Evolutionary conservation across 35 echinoderm and acorn worm species (phyloP).

Genomic region (Amphiura filiformis): DNA sequence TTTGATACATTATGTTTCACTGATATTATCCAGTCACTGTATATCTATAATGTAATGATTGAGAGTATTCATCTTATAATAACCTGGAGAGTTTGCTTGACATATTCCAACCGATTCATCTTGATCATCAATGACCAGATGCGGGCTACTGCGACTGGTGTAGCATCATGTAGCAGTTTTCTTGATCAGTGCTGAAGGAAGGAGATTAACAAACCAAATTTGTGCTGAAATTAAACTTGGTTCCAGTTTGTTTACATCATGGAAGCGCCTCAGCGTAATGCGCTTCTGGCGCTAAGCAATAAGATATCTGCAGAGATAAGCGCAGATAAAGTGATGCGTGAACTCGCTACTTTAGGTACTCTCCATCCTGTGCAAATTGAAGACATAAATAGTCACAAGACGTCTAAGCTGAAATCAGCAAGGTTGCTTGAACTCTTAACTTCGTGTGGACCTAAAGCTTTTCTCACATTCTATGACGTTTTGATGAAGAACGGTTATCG

Average conservation of each 20-base stretch:
- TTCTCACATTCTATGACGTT: background rate
- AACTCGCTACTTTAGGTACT: background rate
- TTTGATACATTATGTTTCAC: background rate
- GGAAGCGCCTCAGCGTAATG: background rate
- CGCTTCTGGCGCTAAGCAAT: background rate
- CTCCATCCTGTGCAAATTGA: background rate
- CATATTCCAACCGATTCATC: background rate
- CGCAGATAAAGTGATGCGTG: background rate
- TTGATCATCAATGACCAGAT: background rate
- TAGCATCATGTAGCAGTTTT: background rate
- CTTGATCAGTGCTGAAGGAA: background rate
- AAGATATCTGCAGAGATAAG: background rate
- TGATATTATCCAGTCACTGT: background rate
- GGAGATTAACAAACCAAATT: background rate
- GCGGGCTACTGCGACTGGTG: background rate
- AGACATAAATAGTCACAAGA: background rate
- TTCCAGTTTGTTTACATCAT: background rate
- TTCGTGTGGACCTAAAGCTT: background rate
- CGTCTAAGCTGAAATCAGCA: background rate
- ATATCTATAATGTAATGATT: background rate
- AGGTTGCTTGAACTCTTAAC: background rate
- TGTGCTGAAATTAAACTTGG: background rate
- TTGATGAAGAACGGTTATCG: background rate
- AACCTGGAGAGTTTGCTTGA: too few relatives aligned
- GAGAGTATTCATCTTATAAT: too few relatives aligned